Evolutionary conservation across 2,888 invertebrate species (phyloP), one percentile per base, ranked within the genome.

Genomic region (Resseliella maxima): DNA sequence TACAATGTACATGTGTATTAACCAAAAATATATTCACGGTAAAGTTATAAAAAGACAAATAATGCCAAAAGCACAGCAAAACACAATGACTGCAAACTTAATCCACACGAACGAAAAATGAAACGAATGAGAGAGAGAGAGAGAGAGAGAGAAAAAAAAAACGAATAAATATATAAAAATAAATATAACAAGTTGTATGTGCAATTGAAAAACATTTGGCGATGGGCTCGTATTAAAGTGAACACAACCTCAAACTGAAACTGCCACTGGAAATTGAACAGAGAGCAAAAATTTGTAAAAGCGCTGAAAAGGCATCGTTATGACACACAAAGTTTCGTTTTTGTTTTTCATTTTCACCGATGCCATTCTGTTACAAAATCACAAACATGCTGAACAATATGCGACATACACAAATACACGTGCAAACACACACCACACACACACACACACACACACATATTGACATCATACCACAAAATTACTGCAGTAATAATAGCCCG

Each of bases 401-500:
- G 38, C 83, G 83, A 36, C n/a, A 83, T 35, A 72, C 72, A 72
- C 72, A n/a, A n/a, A n/a, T n/a, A n/a, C n/a, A n/a, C n/a, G n/a
- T n/a, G n/a, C n/a, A n/a, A n/a, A n/a, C n/a, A n/a, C n/a, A n/a
- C n/a, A n/a, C n/a, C n/a, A n/a, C n/a, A n/a, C n/a, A n/a, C n/a
- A n/a, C n/a, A n/a, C n/a, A n/a, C n/a, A n/a, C n/a, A n/a, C n/a
- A n/a, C n/a, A n/a, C n/a, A n/a, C n/a, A n/a, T n/a, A n/a, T n/a
- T 35, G 72, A 31, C 35, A 72, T 72, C 31, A 35, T 15, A 5
- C 83, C 83, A 83, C 38, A 83, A 38, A 38, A 38, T 38, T 83
- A 38, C 83, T 83, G 83, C 83, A 83, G 83, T 83, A 83, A 72
- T 72, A 72, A 72, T 12, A 72, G 35, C 72, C n/a, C 72, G n/a